Conservation (phyloP, 1,140 invertebrate species). For the Globodera rostochiensis region DNA sequence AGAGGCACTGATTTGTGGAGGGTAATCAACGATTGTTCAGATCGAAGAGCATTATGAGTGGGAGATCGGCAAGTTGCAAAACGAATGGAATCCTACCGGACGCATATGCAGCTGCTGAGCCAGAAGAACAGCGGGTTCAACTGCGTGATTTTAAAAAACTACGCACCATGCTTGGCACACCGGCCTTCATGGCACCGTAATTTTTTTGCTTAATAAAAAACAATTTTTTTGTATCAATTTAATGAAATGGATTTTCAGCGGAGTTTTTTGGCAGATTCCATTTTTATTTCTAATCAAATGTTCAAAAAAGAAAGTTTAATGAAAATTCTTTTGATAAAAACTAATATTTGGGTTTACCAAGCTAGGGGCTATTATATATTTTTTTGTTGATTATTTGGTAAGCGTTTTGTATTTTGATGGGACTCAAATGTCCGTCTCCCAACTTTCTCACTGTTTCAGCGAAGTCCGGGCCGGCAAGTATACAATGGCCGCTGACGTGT, state of each 20-base stretch:
- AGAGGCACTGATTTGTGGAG: background rate
- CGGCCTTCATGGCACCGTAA: slow-evolving; percentile 36
- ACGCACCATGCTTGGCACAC: slow-evolving; percentile 30
- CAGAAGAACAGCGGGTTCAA: slow-evolving; percentile 46
- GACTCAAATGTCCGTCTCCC: too few species aligned
- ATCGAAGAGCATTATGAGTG: slow-evolving; percentile 44
- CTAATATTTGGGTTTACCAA: too few species aligned
- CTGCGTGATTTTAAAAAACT: slow-evolving; percentile 37
- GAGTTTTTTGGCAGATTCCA: too few species aligned
- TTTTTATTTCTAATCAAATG: too few species aligned
- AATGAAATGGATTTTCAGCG: too few species aligned
- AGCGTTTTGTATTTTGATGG: too few species aligned
- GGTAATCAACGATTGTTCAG: slow-evolving; percentile 23
- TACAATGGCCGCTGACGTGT: slow-evolving; percentile 26
- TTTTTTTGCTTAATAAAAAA: background rate
- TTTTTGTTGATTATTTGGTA: too few species aligned
- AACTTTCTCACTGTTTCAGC: background rate
- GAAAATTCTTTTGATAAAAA: too few species aligned
- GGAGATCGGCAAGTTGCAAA: slow-evolving; percentile 45
- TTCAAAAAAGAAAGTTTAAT: too few species aligned
- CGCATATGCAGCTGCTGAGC: slow-evolving; percentile 28
- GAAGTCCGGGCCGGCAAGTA: slow-evolving; percentile 21
- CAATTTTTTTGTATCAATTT: too few species aligned
- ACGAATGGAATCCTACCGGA: slow-evolving; percentile 43
- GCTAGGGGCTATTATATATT: too few species aligned